Evolutionary conservation across 2,797 vertebrate genomes (phyloP), one percentile per base, ranked within the genome.

Genomic region (Meda fulgida): DNA sequence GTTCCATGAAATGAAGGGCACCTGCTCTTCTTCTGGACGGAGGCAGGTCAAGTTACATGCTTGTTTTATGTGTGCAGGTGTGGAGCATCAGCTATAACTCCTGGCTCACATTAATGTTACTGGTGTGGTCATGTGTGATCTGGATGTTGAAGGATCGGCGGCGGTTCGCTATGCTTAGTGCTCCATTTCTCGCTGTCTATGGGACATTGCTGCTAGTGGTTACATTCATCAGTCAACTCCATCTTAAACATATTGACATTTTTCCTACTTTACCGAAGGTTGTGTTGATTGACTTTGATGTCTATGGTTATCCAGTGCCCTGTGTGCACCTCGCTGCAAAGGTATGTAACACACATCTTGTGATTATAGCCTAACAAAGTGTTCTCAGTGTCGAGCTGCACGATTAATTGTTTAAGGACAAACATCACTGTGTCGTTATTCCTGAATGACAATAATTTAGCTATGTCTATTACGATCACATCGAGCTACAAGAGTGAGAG

Each of bases 131-230:
- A 9, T 96, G 96, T 71, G 87, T 94, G 16, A 93, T 93, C 55
- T 93, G 95, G 94, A 93, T 94, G 94, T 91, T 96, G 92, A 70
- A 88, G n/a, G 93, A 96, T 89, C 93, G 95, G 1, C 88, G 94
- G 14, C 91, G 65, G 0, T 95, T 91, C 8, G 95, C 96, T 89
- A 96, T 97, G 95, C 91, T 94, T 83, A 96, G 96, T 7, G 95
- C 96, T 14, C 96, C 95, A 0, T 96, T 96, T 90, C 94, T 98
- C 89, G 96, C 96, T 2, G 78, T 92, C 67, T 94, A 94, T 1
- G 91, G 94, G 75, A 96, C 96, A 14, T 91, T 95, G n/a, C 95
- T 97, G 90, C 87, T 96, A 78, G 79, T 92, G 66, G 91, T 93
- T 29, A 93, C 92, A 38, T 97, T 95, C 83, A 86, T 94, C 48